Conservation (phyloP, 2,797 vertebrate species). For the Harpagifer antarcticus region DNA sequence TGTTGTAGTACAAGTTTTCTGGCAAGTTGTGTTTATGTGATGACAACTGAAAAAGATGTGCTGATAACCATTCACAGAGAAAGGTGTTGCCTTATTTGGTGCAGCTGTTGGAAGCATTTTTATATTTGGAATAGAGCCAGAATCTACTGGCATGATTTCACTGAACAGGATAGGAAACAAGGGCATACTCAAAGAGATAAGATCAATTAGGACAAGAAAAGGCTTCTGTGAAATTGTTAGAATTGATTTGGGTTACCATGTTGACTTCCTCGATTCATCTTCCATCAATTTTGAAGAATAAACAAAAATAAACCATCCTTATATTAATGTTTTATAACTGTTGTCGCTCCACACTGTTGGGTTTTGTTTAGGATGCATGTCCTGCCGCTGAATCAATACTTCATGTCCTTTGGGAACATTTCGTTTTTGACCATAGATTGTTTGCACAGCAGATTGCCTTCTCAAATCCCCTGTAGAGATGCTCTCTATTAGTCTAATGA, state of each 20-base stretch:
- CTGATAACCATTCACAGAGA: background rate
- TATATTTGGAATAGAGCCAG: background rate
- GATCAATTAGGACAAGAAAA: background rate
- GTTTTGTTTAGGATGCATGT: background rate
- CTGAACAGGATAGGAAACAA: background rate
- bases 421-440: constrained; percentile 30
- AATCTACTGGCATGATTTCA: background rate
- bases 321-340: background rate
- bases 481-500: constrained; percentile 16
- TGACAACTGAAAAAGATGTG: background rate
- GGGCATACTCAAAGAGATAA: background rate
- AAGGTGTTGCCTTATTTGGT: constrained; percentile 7
- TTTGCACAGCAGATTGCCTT: constrained; percentile 13
- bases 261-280: background rate
- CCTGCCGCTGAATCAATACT: constrained; percentile 37
- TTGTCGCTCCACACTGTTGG: background rate
- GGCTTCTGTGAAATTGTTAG: background rate
- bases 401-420: constrained; percentile 25
- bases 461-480: constrained; percentile 22
- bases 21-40: background rate
- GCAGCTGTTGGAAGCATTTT: background rate
- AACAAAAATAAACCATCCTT: background rate
- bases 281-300: background rate
- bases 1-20: background rate
- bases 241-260: background rate